A percentile compares a stretch with the other conserved stretches of the same genome.
Evolutionary conservation across 2,113 vertebrate species (phyloP).

Genomic region (Oreochromis aureus): DNA sequence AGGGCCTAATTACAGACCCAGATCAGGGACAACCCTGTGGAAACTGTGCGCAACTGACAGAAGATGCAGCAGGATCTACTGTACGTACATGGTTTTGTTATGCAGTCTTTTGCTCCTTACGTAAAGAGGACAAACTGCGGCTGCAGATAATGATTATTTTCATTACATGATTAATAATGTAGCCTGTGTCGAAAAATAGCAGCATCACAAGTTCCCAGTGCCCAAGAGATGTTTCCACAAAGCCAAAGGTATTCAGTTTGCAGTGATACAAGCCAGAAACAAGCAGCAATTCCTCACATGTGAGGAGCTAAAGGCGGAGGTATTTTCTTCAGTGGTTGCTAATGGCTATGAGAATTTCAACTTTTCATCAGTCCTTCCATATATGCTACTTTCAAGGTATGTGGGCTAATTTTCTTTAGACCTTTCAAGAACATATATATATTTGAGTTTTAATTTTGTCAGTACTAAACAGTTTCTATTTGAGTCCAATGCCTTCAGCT

Average conservation of each 20-base stretch:
- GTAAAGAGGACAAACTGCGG: not conserved
- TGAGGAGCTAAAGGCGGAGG: not conserved
- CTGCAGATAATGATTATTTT: not conserved
- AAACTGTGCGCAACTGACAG: slow-evolving; percentile 56
- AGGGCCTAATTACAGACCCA: slow-evolving; percentile 56
- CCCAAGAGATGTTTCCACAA: not conserved
- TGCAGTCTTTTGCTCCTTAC: not conserved
- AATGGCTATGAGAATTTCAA: not conserved
- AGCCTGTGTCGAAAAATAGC: not conserved
- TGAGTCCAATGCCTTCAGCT: not conserved
- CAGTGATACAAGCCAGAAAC: not conserved
- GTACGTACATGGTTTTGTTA: not conserved
- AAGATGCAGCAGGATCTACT: not conserved
- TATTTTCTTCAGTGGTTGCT: not conserved
- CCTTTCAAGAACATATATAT: not conserved
- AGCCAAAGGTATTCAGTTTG: not conserved
- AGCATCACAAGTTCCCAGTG: not conserved
- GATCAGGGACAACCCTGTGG: slow-evolving; percentile 52
- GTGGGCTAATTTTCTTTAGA: not conserved
- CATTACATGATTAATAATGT: not conserved
- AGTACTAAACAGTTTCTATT: not conserved
- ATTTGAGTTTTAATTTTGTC: not conserved
- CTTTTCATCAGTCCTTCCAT: not conserved
- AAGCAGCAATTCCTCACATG: not conserved
- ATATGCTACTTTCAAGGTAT: not conserved